phyloP scores from a whole-genome alignment of 2,797 vertebrate genomes.

The Tenualosa ilisha region DNA sequence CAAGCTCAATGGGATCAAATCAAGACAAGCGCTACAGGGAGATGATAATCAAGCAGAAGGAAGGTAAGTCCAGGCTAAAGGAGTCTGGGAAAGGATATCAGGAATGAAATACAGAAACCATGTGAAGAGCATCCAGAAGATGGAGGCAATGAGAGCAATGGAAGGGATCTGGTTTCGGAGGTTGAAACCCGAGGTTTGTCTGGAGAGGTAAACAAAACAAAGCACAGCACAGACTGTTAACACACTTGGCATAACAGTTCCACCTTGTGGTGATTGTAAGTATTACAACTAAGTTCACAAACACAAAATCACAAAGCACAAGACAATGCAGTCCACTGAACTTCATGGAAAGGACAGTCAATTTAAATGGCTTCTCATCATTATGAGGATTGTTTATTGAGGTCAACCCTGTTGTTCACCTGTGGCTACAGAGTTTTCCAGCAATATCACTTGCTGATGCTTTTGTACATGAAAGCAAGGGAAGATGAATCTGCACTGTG shows the following conservation, averaged over 20 bases:
- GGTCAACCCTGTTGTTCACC: no score
- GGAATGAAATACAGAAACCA: slow-evolving; percentile 90
- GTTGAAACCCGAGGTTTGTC: slow-evolving; percentile 72
- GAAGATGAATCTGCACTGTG: no score
- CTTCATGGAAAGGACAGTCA: background rate
- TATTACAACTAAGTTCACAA: background rate
- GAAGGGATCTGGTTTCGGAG: slow-evolving; percentile 78
- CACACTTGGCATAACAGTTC: background rate
- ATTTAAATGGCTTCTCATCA: background rate
- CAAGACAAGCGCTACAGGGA: no score
- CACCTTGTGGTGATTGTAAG: slow-evolving; percentile 21
- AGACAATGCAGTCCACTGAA: background rate
- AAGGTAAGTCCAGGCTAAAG: no score
- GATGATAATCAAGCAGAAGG: no score
- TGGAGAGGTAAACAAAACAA: slow-evolving; percentile 59
- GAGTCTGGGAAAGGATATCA: slow-evolving; percentile 85
- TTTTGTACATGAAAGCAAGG: no score
- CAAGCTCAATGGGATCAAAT: no score
- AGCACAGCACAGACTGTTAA: slow-evolving; percentile 24
- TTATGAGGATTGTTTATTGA: no score
- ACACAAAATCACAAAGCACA: background rate
- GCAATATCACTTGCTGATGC: no score
- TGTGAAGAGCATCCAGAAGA: slow-evolving; percentile 91
- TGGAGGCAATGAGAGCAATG: slow-evolving; percentile 80
- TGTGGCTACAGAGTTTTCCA: no score